Conservation (phyloP, 1,140 invertebrate genomes). For the Littorina saxatilis region DNA sequence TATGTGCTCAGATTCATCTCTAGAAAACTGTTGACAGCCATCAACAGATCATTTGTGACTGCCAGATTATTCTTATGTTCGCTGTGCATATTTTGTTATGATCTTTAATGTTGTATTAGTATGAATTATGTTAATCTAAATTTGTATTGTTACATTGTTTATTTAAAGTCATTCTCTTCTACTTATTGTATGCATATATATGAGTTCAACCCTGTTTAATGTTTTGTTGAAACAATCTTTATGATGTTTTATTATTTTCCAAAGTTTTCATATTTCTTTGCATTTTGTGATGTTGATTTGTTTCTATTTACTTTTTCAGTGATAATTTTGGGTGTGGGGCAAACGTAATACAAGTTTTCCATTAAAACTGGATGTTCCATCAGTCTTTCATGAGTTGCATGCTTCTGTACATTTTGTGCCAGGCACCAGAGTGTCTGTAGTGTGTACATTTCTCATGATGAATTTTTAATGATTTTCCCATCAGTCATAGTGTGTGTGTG, state of each 20-base stretch:
- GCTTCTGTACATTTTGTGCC: not conserved
- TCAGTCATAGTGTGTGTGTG: not conserved
- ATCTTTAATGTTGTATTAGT: not conserved
- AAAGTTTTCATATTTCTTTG: not conserved
- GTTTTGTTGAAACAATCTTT: not conserved
- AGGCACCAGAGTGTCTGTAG: not conserved
- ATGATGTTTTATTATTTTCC: not conserved
- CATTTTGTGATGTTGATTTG: not conserved
- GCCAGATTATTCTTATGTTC: not conserved
- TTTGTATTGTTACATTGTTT: not conserved
- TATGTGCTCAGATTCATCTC: not conserved
- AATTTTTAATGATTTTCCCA: not conserved
- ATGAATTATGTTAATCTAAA: not conserved
- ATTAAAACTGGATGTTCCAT: not conserved
- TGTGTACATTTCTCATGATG: not conserved
- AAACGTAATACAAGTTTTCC: not conserved
- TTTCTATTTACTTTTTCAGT: too few species aligned
- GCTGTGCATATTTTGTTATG: not conserved
- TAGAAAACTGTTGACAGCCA: too few species aligned
- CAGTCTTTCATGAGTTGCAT: slow-evolving; percentile 6
- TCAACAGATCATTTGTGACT: too few species aligned
- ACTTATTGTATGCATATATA: not conserved
- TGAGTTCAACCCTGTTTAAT: not conserved
- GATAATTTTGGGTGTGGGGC: not conserved
- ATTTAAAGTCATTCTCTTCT: not conserved